These are phyloP conservation scores for Caenorhabditis sp. DNA, from an alignment of 2,888 invertebrate species.

Conservation along the genomic window DNA sequence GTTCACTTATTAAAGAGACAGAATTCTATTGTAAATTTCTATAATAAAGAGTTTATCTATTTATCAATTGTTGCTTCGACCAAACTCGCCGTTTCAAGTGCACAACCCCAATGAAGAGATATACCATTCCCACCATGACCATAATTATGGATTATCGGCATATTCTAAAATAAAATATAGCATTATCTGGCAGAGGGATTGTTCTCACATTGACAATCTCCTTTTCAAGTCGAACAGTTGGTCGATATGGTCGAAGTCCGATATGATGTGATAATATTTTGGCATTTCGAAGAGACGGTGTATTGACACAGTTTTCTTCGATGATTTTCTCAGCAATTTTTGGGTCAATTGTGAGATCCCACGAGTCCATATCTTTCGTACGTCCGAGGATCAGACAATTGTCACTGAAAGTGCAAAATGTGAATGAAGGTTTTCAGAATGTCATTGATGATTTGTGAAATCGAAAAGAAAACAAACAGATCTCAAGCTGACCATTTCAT, in stretches of 20 bases:
- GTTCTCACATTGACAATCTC: conserved; percentile 44
- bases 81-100: conserved; percentile 77
- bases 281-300: conserved; percentile 77
- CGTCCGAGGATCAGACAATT: conserved; percentile 79
- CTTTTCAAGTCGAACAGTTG: conserved; percentile 77
- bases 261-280: conserved; percentile 77
- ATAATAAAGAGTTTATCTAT: background rate
- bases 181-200: too few species aligned
- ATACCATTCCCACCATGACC: conserved; percentile 86
- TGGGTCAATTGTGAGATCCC: conserved; percentile 75
- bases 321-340: conserved; percentile 78
- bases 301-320: conserved; percentile 76
- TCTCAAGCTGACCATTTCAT: too few species aligned
- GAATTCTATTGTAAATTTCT: background rate
- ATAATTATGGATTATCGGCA: conserved; percentile 80
- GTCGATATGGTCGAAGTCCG: conserved; percentile 81
- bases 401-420: conserved; percentile 34
- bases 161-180: background rate
- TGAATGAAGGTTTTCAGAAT: background rate
- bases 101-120: conserved; percentile 84
- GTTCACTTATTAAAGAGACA: background rate
- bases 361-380: conserved; percentile 79
- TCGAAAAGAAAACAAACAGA: too few species aligned
- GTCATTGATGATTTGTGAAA: background rate
- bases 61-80: conserved; percentile 2